Evolutionary conservation across 2,888 invertebrate species (phyloP).

Genomic region (Tethea ocularis): DNA sequence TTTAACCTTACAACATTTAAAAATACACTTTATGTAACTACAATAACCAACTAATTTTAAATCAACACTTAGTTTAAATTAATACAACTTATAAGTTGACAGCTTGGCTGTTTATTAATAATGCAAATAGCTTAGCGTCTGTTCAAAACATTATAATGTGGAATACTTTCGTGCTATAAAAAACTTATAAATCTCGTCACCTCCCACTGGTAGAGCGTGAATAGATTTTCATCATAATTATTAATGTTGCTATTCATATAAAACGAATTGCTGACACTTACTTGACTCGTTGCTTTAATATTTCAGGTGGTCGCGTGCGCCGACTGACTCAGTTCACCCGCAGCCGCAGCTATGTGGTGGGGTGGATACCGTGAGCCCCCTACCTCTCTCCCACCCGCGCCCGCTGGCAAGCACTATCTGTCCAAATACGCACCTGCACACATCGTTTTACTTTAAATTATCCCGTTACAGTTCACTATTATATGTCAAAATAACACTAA

Average conservation of each 20-base stretch:
- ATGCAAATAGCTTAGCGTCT: not conserved
- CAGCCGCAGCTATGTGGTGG: slow-evolving; percentile 91
- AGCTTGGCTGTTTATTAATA: slow-evolving; percentile 4
- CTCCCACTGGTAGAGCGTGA: too few species aligned
- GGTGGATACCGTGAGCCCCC: slow-evolving; percentile 81
- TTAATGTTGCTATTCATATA: not conserved
- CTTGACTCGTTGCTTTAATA: not conserved
- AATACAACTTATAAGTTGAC: not conserved
- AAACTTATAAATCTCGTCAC: too few species aligned
- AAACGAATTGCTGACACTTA: not conserved
- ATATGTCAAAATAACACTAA: not conserved
- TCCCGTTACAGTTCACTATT: not conserved
- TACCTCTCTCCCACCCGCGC: slow-evolving; percentile 15
- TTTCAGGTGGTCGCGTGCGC: slow-evolving; percentile 88
- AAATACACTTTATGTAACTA: too few species aligned
- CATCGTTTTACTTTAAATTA: not conserved
- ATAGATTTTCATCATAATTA: too few species aligned
- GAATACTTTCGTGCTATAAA: too few species aligned
- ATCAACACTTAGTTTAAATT: not conserved
- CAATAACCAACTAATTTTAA: too few species aligned
- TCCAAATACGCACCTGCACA: not conserved
- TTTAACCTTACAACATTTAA: too few species aligned
- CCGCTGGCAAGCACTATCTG: slow-evolving; percentile 21
- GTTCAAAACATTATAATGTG: too few species aligned
- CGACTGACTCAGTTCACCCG: slow-evolving; percentile 90